Evolutionary conservation across 2,888 invertebrate species (phyloP), one percentile per base, ranked within the genome.

Genomic region (Ophion costatus): DNA sequence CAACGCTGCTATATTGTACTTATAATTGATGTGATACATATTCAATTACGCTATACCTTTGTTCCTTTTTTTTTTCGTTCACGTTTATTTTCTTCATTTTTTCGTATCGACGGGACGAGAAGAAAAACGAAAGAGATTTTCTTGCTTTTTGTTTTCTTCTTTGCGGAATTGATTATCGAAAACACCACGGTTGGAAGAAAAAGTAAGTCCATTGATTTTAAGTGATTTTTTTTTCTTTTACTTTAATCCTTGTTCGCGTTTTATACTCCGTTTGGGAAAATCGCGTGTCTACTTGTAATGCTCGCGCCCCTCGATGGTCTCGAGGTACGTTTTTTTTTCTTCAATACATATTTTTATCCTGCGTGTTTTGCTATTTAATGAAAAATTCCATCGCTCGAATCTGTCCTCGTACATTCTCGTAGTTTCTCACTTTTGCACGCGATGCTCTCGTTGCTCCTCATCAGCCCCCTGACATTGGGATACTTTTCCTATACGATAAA

Each of bases 91-190:
- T 38, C 38, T 38, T 69, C 69, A 71, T 87, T 71, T 90, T 89
- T 89, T 88, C 88, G 89, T 90, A 91, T 89, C 88, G 89, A 90
- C 86, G 89, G 84, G 85, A 86, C 85, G 86, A 85, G 89, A 87
- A 89, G 88, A 87, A 87, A 87, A 89, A 87, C 89, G 88, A 88
- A 89, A 86, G 45, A 87, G 89, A 89, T 88, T 86, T 88, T 89
- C 86, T 45, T 76, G 5, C 77, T 42, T 78, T 66, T 38, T 75
- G 71, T 71, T 24, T 70, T 42, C 63, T 74, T 77, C 20, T 64
- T 86, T 78, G 86, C 85, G 85, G 56, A 67, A 83, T 86, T 87
- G 88, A 64, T 85, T 86, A 29, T 76, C 38, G 42, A 57, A 57
- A 87, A 89, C 84, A 88, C 57, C 83, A 1, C 2, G 69, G 87